Percentiles rank a stretch among this genome's conserved stretches.
These are phyloP conservation scores for Parochlus steinenii DNA, from an alignment of 2,888 invertebrate genomes.

Conservation along the genomic window DNA sequence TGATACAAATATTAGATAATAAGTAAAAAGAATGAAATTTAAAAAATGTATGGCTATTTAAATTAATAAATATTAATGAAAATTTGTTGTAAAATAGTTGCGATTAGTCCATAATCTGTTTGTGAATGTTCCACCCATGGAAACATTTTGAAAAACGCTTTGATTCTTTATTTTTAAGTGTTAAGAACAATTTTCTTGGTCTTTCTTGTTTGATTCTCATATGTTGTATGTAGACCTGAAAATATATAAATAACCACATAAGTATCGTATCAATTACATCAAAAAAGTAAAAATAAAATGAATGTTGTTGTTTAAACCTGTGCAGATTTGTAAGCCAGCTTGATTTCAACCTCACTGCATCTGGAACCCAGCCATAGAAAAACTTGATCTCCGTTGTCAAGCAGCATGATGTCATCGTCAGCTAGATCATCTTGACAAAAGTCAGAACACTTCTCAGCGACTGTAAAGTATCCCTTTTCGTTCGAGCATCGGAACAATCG, in stretches of 20 bases:
- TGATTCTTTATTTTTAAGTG: slow-evolving; percentile 92
- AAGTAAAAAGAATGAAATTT: no score
- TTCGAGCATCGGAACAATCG: slow-evolving; percentile 96
- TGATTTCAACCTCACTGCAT: slow-evolving; percentile 97
- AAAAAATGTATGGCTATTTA: no score
- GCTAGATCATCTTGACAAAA: slow-evolving; percentile 82
- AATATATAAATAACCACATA: slow-evolving; percentile 12
- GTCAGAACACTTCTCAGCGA: slow-evolving; percentile 83
- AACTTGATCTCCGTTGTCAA: slow-evolving; percentile 95
- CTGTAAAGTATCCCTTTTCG: slow-evolving; percentile 97
- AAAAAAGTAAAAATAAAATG: not conserved
- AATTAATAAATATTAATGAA: no score
- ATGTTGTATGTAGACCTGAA: slow-evolving; percentile 93
- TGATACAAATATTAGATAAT: no score
- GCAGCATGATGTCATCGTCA: slow-evolving; percentile 98
- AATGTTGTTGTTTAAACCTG: slow-evolving; percentile 42
- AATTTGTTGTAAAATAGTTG: no score
- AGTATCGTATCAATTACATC: slow-evolving; percentile 1
- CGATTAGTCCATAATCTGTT: slow-evolving; percentile 29
- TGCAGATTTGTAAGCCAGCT: slow-evolving; percentile 94
- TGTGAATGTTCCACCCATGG: slow-evolving; percentile 94
- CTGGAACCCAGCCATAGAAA: slow-evolving; percentile 95
- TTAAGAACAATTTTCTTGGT: slow-evolving; percentile 81
- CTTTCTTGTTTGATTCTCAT: slow-evolving; percentile 85
- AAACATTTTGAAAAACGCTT: slow-evolving; percentile 93